phyloP scores from a whole-genome alignment of 2,113 vertebrate genomes.

The Vimba vimba region DNA sequence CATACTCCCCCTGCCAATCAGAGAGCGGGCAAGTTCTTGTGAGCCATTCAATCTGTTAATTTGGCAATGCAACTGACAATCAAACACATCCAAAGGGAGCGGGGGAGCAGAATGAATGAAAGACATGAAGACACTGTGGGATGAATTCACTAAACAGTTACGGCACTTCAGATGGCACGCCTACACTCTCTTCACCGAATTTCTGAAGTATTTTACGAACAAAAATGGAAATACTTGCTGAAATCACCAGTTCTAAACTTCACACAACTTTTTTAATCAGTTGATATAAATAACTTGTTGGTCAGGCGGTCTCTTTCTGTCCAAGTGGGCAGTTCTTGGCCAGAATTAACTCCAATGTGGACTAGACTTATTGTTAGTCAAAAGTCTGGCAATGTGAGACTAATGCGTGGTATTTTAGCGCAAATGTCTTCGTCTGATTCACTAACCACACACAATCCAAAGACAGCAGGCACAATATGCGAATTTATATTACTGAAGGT shows the following conservation, averaged over 20 bases:
- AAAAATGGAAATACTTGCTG: background rate
- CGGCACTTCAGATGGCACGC: background rate
- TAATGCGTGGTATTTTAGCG: background rate
- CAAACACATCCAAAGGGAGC: constrained; percentile 8
- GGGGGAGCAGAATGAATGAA: constrained; percentile 1
- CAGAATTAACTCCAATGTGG: background rate
- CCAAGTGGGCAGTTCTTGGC: background rate
- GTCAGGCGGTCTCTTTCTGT: background rate
- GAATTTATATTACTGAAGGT: background rate
- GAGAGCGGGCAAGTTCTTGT: constrained; percentile 29
- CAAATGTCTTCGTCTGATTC: background rate
- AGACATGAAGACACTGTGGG: background rate
- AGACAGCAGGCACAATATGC: background rate
- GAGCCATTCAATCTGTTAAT: constrained; percentile 51
- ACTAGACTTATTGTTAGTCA: background rate
- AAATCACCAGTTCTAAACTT: background rate
- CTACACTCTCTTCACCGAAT: background rate
- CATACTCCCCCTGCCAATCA: constrained; percentile 91
- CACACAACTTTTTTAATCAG: background rate
- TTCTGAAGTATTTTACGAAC: background rate
- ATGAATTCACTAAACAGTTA: background rate
- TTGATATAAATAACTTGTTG: background rate
- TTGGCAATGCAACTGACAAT: constrained; percentile 9
- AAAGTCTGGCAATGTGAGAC: background rate
- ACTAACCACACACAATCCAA: background rate